Percentiles rank a stretch among this genome's conserved stretches.
These are phyloP conservation scores for Apis cerana DNA, from an alignment of 1,140 invertebrate genomes.

Conservation along the genomic window DNA sequence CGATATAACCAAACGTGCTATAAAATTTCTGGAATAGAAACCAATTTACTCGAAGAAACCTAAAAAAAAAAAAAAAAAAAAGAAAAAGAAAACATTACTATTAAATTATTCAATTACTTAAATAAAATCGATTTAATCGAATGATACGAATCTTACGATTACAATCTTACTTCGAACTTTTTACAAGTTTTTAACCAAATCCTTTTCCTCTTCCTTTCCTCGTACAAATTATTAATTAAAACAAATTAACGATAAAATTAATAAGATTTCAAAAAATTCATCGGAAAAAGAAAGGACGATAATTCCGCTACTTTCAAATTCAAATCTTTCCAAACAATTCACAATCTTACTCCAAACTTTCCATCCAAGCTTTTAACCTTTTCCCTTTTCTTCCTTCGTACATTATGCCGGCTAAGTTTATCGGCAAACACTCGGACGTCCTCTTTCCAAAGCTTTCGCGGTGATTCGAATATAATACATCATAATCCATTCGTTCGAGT, in stretches of 20 bases:
- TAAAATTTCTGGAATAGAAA: background rate
- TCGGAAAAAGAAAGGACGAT: background rate
- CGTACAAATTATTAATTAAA: no score
- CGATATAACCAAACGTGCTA: background rate
- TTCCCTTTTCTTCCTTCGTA: background rate
- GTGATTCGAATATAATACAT: conserved; percentile 10
- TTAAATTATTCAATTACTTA: background rate
- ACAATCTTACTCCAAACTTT: background rate
- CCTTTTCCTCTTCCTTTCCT: no score
- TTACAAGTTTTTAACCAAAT: no score
- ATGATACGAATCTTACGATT: no score
- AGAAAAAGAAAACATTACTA: no score
- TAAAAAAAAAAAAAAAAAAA: no score
- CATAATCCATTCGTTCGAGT: background rate
- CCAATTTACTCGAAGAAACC: background rate
- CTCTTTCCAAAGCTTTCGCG: background rate
- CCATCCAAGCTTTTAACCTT: background rate
- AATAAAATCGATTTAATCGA: background rate
- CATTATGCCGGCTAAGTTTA: conserved; percentile 11
- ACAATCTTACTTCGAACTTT: no score
- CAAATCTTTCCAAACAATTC: background rate
- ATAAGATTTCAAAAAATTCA: background rate
- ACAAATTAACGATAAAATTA: background rate
- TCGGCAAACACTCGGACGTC: background rate
- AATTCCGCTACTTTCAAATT: background rate